These are phyloP conservation scores for Syngnathus acus DNA, from an alignment of 2,797 vertebrate genomes.

Conservation along the genomic window DNA sequence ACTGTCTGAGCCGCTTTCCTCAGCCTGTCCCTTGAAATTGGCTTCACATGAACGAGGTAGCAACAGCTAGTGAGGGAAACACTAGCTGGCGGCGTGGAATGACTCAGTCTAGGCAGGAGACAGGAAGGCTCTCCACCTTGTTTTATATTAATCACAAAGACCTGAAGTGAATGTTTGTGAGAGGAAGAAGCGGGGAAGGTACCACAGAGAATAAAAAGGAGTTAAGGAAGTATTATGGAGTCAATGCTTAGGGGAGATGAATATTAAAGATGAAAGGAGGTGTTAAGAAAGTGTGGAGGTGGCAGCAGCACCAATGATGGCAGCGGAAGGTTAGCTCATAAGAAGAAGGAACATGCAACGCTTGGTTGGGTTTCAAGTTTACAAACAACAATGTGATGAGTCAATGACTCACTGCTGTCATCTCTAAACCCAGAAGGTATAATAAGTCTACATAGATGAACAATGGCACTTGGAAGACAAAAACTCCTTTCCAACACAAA, in stretches of 20 bases:
- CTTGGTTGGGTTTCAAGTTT: conserved; percentile 51
- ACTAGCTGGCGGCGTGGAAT: conserved; percentile 32
- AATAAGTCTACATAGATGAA: conserved; percentile 56
- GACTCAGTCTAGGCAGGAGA: conserved; percentile 48
- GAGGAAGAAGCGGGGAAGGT: conserved; percentile 22
- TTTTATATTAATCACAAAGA: conserved; percentile 55
- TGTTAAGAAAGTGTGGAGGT: conserved; percentile 29
- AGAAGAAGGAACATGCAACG: conserved; percentile 32
- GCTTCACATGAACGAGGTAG: conserved; percentile 44
- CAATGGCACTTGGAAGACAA: conserved; percentile 48
- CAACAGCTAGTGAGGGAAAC: conserved; percentile 42
- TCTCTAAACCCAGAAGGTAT: conserved; percentile 43
- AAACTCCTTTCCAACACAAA: conserved; percentile 50
- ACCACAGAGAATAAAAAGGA: conserved; percentile 48
- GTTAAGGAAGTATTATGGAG: conserved; percentile 48
- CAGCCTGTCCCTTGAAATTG: conserved; percentile 41
- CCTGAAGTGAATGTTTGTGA: conserved; percentile 32
- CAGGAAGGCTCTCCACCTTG: conserved; percentile 35
- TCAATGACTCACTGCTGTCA: conserved; percentile 53
- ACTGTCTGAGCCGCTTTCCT: conserved; percentile 32
- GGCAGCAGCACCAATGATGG: conserved; percentile 28
- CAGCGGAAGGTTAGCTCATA: conserved; percentile 4
- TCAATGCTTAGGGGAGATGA: conserved; percentile 49
- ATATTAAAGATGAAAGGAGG: conserved; percentile 61
- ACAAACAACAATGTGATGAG: conserved; percentile 60